Base-by-base conservation (phyloP, 2,888 invertebrate species). In the Trachelus stipa region DNA sequence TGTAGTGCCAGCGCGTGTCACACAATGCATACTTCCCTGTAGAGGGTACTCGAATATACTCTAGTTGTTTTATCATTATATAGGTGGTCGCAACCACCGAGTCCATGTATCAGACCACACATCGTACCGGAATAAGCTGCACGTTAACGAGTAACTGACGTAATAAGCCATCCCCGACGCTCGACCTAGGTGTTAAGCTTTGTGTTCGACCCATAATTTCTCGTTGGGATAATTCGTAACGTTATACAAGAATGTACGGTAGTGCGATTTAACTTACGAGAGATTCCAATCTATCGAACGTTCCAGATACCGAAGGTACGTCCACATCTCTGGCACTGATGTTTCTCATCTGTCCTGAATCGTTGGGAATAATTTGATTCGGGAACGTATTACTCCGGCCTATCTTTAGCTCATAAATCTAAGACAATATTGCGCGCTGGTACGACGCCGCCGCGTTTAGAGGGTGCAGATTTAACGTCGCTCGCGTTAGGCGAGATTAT, bases 1-100 rank as follows among this genome's bases (percentile, higher is more conserved):
- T 91, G 89, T 90, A 91, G 91, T 90, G 85, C 85, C 83, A 86
- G 88, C 91, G 91, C 91, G 91, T 91, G 91, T 87, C 89, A 83
- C 83, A 91, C 91, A 91, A 91, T 91, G 88, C 88, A 86, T 84
- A 88, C 91, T 91, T 85, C 79, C 85, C 79, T 77, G 78, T 84
- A 80, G 81, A 88, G 89, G 80, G 79, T 83, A 77, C 81, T 81
- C 81, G 74, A 81, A 80, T 81, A 81, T 83, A 83, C 87, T 84
- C 84, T 80, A 82, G 82, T 85, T 87, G 81, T 85, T 85, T 84
- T 85, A 85, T 88, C 86, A 85, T 86, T 77, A 76, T 73, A 80
- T 83, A 84, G 82, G 81, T 83, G 81, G 80, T 74, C 81, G 37
- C 76, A 81, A 82, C 79, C 80, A 80, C 68, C 79, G 80, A 84